Base-by-base conservation (phyloP, 2,888 invertebrate genomes). In the Trissoscelio sp. region DNA sequence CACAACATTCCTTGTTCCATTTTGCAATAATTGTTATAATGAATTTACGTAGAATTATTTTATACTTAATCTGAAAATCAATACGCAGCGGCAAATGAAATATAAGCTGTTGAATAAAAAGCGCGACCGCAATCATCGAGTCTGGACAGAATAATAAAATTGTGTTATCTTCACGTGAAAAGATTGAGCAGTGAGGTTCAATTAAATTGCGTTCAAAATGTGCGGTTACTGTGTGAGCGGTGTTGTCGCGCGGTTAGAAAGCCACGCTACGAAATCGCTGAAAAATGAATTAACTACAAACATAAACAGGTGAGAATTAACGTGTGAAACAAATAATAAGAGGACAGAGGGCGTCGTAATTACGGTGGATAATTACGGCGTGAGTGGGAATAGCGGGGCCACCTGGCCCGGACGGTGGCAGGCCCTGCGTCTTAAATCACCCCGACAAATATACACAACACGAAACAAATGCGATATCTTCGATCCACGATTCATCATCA, bases 401-500 rank as follows among this genome's bases (percentile, higher is more conserved):
- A 91, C 91, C 83, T 92, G 91, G 91, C 92, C 92, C 85, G 89
- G 89, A 85, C 87, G 89, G 85, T 88, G 88, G 84, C 85, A 86
- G 84, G 85, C 88, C 87, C 88, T 84, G 87, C 90, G 87, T 92
- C 92, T 92, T 91, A 90, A 86, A 83, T 82, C 85, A 85, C 86
- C 87, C 82, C 83, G 85, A 86, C 86, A 84, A 79, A 86, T 86
- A n/a, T n/a, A n/a, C 79, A 85, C 85, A 77, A 82, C 83, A 77
- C 86, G 85, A 85, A 91, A 92, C 77, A 55, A 48, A 70, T 57
- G 31, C 34, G 42, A 72, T 51, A 92, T 93, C 85, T 94, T 94
- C 84, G 95, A 95, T 87, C 94, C 94, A 7, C 92, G 94, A 83
- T 95, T 93, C 89, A 92, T 95, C 86, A 94, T 94, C 88, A 92